Evolutionary conservation across 2,888 invertebrate species (phyloP).

Genomic region (Sinopyrophorus schimmeli): DNA sequence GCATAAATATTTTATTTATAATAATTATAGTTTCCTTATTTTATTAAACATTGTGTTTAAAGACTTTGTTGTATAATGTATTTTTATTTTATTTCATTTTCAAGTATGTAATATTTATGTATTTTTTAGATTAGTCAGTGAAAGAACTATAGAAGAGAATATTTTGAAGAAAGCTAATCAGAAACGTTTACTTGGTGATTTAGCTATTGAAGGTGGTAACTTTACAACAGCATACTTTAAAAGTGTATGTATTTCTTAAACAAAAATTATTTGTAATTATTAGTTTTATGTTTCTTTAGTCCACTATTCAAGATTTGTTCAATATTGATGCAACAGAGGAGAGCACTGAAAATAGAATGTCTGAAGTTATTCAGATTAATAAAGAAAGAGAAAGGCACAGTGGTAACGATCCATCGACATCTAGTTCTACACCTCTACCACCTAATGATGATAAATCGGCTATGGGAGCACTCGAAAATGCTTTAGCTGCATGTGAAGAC

Average conservation of each 20-base stretch:
- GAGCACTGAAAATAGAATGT: conserved; percentile 62
- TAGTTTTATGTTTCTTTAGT: conserved; percentile 54
- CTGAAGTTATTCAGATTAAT: conserved; percentile 60
- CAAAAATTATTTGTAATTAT: conserved; percentile 19
- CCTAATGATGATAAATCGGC: conserved; percentile 62
- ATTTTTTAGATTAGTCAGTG: conserved; percentile 81
- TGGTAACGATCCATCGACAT: conserved; percentile 36
- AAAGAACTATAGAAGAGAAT: conserved; percentile 98
- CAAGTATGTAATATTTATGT: conserved; percentile 58
- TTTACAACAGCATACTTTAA: conserved; percentile 98
- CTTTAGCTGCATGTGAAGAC: conserved; percentile 91
- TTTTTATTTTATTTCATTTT: neutral
- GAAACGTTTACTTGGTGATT: conserved; percentile 91
- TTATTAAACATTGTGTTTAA: conserved; percentile 60
- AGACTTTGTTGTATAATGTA: neutral
- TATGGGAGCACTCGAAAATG: conserved; percentile 72
- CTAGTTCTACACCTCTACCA: conserved; percentile 19
- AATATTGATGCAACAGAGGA: conserved; percentile 70
- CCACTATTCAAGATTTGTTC: conserved; percentile 93
- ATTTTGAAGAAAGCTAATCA: conserved; percentile 98
- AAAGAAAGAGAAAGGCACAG: conserved; percentile 48
- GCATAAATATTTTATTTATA: neutral
- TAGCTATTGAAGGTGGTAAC: conserved; percentile 98
- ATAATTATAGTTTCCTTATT: conserved; percentile 42
- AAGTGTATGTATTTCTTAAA: conserved; percentile 61